Conservation (phyloP, 2,888 invertebrate species). For the Notocelia uddmanniana region DNA sequence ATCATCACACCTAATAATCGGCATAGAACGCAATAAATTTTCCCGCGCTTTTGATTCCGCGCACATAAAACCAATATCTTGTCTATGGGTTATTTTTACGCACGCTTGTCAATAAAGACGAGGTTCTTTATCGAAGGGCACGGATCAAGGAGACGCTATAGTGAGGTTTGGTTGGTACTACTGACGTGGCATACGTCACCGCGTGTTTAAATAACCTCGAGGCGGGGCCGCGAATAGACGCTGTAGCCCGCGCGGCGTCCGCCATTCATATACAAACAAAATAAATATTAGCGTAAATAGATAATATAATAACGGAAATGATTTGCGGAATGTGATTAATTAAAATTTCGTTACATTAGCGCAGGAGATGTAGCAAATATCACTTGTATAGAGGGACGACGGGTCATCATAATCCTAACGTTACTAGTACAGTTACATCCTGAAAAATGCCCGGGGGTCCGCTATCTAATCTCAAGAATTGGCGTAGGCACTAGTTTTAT, state of each 20-base stretch:
- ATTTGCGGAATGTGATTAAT: slow-evolving; percentile 20
- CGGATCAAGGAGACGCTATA: slow-evolving; percentile 68
- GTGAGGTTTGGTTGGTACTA: slow-evolving; percentile 54
- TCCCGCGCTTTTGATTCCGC: slow-evolving; percentile 43
- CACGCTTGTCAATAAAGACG: slow-evolving; percentile 66
- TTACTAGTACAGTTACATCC: too few species aligned
- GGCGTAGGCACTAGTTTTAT: too few species aligned
- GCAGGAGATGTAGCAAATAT: background rate
- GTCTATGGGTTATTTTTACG: slow-evolving; percentile 60
- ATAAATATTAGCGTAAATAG: slow-evolving; percentile 38
- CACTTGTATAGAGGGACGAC: background rate
- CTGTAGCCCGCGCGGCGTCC: slow-evolving; percentile 74
- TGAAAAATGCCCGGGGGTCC: too few species aligned
- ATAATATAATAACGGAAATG: slow-evolving; percentile 25
- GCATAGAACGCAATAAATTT: slow-evolving; percentile 38
- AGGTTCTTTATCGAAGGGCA: slow-evolving; percentile 67
- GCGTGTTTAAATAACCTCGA: slow-evolving; percentile 72
- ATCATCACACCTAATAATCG: slow-evolving; percentile 45
- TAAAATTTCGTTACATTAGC: slow-evolving; percentile 6
- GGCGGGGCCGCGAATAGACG: slow-evolving; percentile 65
- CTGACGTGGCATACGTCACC: slow-evolving; percentile 64
- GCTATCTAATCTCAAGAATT: too few species aligned
- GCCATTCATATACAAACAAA: slow-evolving; percentile 38
- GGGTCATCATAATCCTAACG: too few species aligned
- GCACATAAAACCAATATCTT: slow-evolving; percentile 42